These are phyloP conservation scores for Pardalotus punctatus DNA, from an alignment of 2,113 vertebrate genomes.

Conservation along the genomic window DNA sequence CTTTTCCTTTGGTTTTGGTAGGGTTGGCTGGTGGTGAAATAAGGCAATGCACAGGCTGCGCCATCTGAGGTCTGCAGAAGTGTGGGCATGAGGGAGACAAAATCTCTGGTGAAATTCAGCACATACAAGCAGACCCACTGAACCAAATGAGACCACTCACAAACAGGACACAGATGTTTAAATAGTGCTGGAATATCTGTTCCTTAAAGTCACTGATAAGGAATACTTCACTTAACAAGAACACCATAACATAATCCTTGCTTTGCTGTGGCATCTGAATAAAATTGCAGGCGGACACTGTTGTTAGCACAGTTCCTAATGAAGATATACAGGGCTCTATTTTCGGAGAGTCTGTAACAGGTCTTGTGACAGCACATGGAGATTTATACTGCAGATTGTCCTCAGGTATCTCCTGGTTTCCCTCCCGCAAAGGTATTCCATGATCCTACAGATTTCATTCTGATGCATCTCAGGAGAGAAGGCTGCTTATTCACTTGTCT, in stretches of 20 bases:
- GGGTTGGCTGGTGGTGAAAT: not conserved
- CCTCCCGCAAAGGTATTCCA: not conserved
- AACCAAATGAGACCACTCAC: not conserved
- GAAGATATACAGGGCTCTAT: conserved; percentile 41
- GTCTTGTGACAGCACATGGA: not conserved
- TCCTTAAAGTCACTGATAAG: not conserved
- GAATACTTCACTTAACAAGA: conserved; percentile 19
- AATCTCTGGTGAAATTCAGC: not conserved
- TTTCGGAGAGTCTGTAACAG: conserved; percentile 28
- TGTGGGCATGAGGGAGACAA: rapidly evolving
- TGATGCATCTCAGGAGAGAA: conserved; percentile 44
- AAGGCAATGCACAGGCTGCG: rapidly evolving
- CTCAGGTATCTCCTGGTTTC: conserved; percentile 24
- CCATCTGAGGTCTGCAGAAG: not conserved
- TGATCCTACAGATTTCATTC: not conserved
- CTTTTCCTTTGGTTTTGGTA: not conserved
- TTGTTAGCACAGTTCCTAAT: conserved; percentile 31
- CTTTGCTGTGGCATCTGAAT: not conserved
- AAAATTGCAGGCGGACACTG: not conserved
- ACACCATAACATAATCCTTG: not conserved
- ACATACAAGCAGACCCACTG: not conserved
- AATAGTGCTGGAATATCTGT: not conserved
- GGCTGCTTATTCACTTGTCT: conserved; percentile 54
- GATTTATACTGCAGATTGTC: conserved; percentile 24
- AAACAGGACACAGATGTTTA: not conserved